Conservation (phyloP, 2,888 invertebrate genomes). For the Dryobota labecula region DNA sequence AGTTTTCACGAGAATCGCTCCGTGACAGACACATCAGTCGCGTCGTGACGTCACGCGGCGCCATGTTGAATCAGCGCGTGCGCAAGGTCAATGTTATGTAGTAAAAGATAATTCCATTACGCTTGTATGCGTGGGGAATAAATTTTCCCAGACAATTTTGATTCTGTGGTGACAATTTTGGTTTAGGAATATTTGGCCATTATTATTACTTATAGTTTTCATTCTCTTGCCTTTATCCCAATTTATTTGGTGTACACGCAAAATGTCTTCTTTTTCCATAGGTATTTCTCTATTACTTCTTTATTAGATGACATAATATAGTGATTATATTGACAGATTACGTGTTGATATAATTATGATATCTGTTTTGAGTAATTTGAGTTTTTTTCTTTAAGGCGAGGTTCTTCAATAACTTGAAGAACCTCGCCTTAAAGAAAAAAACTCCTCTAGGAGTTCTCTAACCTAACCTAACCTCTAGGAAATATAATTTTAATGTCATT, state of each 20-base stretch:
- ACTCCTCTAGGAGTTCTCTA: too few relatives aligned
- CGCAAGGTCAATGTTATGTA: constrained; percentile 78
- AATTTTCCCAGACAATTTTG: constrained; percentile 28
- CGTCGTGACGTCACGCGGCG: constrained; percentile 63
- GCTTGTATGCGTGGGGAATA: constrained; percentile 14
- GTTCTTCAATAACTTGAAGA: too few relatives aligned
- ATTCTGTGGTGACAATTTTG: not conserved
- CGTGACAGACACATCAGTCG: constrained; percentile 69
- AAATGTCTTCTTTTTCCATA: not conserved
- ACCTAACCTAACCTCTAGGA: too few relatives aligned
- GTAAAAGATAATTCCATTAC: constrained; percentile 61
- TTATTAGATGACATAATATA: not conserved
- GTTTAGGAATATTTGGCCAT: constrained; percentile 2
- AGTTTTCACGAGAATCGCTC: constrained; percentile 49
- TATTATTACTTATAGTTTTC: not conserved
- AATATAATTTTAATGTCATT: too few relatives aligned
- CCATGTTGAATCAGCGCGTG: constrained; percentile 69
- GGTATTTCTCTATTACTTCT: not conserved
- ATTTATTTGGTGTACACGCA: not conserved
- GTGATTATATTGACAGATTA: not conserved
- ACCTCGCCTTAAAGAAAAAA: too few relatives aligned
- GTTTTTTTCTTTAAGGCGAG: too few relatives aligned
- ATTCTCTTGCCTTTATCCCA: not conserved
- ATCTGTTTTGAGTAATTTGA: too few relatives aligned
- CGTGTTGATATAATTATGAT: not conserved